Percentiles rank a stretch among this genome's conserved stretches.
These are phyloP conservation scores for Drosophila pachea DNA, from an alignment of 1,140 invertebrate species.

Conservation along the genomic window DNA sequence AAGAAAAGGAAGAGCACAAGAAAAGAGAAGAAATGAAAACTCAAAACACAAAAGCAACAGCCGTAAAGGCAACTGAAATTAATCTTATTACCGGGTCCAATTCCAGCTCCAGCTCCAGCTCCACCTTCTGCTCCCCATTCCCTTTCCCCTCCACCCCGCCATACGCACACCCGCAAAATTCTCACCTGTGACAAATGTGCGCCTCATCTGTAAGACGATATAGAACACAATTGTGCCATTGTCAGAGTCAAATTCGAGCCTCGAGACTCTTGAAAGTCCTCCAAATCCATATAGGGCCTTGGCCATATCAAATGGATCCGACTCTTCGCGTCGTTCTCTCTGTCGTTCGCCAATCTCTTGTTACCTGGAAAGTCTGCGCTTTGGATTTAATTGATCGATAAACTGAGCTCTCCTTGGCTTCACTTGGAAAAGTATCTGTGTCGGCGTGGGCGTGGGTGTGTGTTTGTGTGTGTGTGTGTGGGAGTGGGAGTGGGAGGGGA, in stretches of 20 bases:
- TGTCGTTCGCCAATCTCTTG: no score
- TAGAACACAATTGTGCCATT: no score
- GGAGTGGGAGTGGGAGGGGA: not conserved
- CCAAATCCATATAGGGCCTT: no score
- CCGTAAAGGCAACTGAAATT: constrained; percentile 56
- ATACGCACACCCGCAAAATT: constrained; percentile 11
- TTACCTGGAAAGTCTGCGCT: no score
- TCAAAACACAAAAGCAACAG: constrained; percentile 27
- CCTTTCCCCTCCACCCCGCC: not conserved
- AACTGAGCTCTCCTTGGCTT: no score
- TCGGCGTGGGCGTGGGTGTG: not conserved
- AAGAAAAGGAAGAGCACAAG: no score
- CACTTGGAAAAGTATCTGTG: not conserved
- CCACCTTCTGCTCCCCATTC: no score
- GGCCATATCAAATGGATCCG: no score
- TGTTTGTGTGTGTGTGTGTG: not conserved
- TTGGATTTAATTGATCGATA: no score
- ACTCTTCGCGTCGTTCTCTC: not conserved
- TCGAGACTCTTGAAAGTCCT: not conserved
- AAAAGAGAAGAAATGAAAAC: no score
- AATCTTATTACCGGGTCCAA: constrained; percentile 54
- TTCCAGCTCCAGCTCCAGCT: not conserved
- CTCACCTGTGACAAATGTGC: constrained; percentile 12
- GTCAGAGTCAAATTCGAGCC: not conserved
- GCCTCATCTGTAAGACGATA: not conserved